Evolutionary conservation across 2,888 invertebrate genomes (phyloP).

Genomic region (Torymus auratus): DNA sequence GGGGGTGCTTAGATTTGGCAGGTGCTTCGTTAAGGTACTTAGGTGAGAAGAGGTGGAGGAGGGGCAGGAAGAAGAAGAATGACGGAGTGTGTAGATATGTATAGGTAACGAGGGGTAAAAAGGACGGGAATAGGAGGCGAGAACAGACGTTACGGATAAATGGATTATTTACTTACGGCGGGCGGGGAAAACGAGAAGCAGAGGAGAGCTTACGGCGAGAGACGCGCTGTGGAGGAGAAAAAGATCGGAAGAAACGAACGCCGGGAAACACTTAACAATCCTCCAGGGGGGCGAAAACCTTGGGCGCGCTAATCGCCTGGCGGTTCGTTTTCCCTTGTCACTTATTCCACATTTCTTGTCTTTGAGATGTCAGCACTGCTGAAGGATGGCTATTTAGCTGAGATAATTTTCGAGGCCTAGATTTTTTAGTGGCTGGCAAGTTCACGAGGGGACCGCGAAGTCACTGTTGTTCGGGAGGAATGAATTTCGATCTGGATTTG

Average conservation of each 20-base stretch:
- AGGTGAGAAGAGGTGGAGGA: background rate
- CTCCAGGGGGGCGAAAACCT: slow-evolving; percentile 17
- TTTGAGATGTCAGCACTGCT: background rate
- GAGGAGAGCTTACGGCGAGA: slow-evolving; percentile 59
- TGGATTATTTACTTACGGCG: slow-evolving; percentile 69
- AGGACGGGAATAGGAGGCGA: slow-evolving; percentile 54
- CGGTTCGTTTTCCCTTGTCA: background rate
- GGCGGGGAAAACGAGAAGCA: slow-evolving; percentile 58
- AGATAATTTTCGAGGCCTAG: too few species aligned
- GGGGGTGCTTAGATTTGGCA: background rate
- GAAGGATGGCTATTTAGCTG: too few species aligned
- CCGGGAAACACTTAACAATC: slow-evolving; percentile 34
- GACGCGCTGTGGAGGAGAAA: background rate
- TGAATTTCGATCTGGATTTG: too few species aligned
- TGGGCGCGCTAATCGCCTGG: slow-evolving; percentile 30
- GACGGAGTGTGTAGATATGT: background rate
- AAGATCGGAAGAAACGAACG: slow-evolving; percentile 21
- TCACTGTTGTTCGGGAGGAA: too few species aligned
- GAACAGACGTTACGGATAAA: slow-evolving; percentile 64
- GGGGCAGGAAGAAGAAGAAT: background rate
- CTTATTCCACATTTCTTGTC: background rate
- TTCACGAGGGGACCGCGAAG: too few species aligned
- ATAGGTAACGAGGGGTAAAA: slow-evolving; percentile 22
- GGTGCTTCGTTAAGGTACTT: background rate
- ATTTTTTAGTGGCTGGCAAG: too few species aligned